Percentiles rank a stretch among this genome's conserved stretches.
These are phyloP conservation scores for Bilobella aurantiaca DNA, from an alignment of 1,140 invertebrate species.

Conservation along the genomic window DNA sequence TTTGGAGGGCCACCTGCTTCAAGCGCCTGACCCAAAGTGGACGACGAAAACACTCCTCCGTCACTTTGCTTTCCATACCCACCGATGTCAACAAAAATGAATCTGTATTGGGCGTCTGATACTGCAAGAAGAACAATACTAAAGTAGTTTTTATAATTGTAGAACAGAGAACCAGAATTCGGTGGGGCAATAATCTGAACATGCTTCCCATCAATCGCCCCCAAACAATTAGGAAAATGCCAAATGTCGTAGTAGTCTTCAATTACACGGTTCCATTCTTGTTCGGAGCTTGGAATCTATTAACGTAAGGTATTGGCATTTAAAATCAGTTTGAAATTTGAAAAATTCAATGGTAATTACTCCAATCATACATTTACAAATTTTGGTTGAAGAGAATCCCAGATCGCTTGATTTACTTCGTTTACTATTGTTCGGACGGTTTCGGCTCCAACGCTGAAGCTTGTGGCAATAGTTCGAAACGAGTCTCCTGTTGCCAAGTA, in stretches of 20 bases:
- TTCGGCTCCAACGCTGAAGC: background rate
- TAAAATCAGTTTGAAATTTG: background rate
- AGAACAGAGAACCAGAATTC: slow-evolving; percentile 39
- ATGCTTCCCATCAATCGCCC: slow-evolving; percentile 40
- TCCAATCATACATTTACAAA: background rate
- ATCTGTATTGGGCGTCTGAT: slow-evolving; percentile 35
- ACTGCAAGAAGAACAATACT: slow-evolving; percentile 37
- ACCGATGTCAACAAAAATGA: slow-evolving; percentile 36
- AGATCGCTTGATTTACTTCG: background rate
- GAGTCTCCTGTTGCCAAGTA: background rate
- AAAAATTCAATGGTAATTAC: background rate
- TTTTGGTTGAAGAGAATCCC: background rate
- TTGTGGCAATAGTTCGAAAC: background rate
- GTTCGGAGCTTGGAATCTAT: background rate
- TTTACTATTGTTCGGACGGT: background rate
- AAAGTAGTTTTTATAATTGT: slow-evolving; percentile 41
- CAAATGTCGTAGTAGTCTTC: slow-evolving; percentile 12
- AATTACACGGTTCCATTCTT: background rate
- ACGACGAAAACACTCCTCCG: slow-evolving; percentile 11
- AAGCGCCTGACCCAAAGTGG: slow-evolving; percentile 12
- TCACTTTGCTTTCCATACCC: slow-evolving; percentile 32
- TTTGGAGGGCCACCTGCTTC: background rate
- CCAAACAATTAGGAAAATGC: slow-evolving; percentile 37
- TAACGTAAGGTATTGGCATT: background rate
- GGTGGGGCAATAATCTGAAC: slow-evolving; percentile 30